Evolutionary conservation across 2,113 vertebrate species (phyloP).

Genomic region (Polyodon spathula): DNA sequence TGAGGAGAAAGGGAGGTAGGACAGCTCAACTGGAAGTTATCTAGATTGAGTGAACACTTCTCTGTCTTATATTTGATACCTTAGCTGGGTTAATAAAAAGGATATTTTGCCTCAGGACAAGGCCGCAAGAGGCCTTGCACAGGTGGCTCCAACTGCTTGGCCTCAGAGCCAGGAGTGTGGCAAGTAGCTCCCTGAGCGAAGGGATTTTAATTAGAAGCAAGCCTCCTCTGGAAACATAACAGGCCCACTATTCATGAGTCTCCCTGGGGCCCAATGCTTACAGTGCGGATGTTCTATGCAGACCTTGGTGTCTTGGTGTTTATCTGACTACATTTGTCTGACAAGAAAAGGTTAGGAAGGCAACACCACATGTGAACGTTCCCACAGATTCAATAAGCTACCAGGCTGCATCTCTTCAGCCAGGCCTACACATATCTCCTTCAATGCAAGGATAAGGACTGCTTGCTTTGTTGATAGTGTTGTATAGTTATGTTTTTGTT

Average conservation of each 20-base stretch:
- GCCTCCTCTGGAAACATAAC: neutral
- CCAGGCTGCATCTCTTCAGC: too few species aligned
- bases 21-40: neutral
- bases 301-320: too few species aligned
- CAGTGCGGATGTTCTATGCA: neutral
- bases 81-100: neutral
- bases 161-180: neutral
- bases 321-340: too few species aligned
- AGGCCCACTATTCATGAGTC: neutral
- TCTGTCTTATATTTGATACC: neutral
- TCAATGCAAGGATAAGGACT: too few species aligned
- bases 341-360: too few species aligned
- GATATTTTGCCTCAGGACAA: neutral
- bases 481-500: too few species aligned
- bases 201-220: neutral
- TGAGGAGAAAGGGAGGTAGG: neutral
- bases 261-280: neutral
- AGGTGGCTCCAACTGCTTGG: slow-evolving; percentile 2
- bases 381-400: too few species aligned
- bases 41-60: neutral
- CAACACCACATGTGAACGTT: too few species aligned
- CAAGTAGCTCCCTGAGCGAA: neutral
- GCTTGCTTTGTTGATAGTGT: too few species aligned
- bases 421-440: too few species aligned
- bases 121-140: neutral